These are phyloP conservation scores for Amblyraja radiata DNA, from an alignment of 2,797 vertebrate species.

Conservation along the genomic window DNA sequence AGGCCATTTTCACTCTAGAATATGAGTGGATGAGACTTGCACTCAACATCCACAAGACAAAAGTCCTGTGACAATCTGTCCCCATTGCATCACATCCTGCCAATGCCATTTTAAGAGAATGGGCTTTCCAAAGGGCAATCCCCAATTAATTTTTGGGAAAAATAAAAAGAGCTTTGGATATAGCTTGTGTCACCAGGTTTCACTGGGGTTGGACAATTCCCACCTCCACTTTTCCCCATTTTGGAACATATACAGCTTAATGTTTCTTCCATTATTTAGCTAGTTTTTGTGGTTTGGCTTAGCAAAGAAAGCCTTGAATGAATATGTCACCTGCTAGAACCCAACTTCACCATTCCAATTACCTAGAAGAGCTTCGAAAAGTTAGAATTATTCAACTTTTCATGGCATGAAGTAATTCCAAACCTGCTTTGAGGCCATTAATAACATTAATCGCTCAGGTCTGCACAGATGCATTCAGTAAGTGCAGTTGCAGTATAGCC, in stretches of 20 bases:
- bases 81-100: neutral
- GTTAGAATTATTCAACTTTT: neutral
- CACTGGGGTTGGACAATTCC: neutral
- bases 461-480: neutral
- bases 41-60: too few species aligned
- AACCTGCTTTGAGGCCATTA: neutral
- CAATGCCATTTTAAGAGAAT: neutral
- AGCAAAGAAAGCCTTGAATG: neutral
- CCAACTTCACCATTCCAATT: neutral
- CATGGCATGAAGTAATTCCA: neutral
- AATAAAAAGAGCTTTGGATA: neutral
- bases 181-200: neutral
- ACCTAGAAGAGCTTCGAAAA: neutral
- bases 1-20: too few species aligned
- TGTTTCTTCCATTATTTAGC: neutral
- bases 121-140: neutral
- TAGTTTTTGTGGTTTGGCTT: neutral
- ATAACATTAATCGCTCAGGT: neutral
- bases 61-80: too few species aligned
- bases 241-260: neutral
- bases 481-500: neutral
- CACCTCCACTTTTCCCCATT: neutral
- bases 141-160: neutral
- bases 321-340: neutral
- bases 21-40: too few species aligned